phyloP scores from a whole-genome alignment of 2,797 vertebrate genomes.

The Orientallactaga sibirica region DNA sequence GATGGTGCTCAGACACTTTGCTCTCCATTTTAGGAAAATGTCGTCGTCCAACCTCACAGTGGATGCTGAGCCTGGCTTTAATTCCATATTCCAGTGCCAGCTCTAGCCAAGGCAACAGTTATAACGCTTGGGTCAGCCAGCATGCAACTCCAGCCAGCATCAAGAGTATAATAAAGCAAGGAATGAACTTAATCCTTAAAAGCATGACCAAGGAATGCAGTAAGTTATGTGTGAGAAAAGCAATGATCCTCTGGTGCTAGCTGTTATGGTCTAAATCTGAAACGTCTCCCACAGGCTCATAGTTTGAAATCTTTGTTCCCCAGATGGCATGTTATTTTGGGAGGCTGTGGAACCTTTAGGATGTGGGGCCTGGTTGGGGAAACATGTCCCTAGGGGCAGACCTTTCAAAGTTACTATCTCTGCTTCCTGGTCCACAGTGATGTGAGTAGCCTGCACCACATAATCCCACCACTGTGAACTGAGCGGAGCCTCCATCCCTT shows the following conservation, averaged over 20 bases:
- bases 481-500: neutral
- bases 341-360: neutral
- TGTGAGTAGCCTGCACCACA: neutral
- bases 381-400: neutral
- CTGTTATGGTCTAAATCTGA: neutral
- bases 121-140: neutral
- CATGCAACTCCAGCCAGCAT: neutral
- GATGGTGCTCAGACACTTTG: neutral
- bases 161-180: neutral
- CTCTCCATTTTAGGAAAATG: constrained; percentile 2
- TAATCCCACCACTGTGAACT: neutral
- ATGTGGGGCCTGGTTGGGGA: neutral
- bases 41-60: neutral
- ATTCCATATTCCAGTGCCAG: neutral
- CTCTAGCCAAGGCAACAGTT: constrained; percentile 13
- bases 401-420: neutral
- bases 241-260: neutral
- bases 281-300: neutral
- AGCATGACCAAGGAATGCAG: neutral
- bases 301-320: neutral
- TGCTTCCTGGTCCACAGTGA: neutral
- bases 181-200: neutral
- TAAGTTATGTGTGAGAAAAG: neutral
- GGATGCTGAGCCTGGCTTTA: neutral
- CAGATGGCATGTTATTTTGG: neutral